Evolutionary conservation across 1,140 invertebrate species (phyloP), one percentile per base, ranked within the genome.

Genomic region (Pteromalus puparum): DNA sequence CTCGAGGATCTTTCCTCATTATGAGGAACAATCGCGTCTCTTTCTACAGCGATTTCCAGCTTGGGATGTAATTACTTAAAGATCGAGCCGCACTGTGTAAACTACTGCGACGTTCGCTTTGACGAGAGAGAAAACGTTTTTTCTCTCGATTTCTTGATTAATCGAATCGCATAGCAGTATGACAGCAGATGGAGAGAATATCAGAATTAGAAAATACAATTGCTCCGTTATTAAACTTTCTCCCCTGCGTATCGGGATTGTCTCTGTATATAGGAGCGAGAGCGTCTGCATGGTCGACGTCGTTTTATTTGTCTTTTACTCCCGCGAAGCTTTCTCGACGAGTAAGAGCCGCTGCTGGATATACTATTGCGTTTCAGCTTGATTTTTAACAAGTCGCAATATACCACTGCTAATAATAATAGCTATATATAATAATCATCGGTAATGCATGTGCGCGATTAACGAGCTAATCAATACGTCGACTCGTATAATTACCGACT

Each of bases 51-150:
- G 46, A 76, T 76, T 53, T 53, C 6, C 38, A 48, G 18, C 53
- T 61, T 6, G 24, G 48, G 28, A 65, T 65, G 76, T 78, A 78
- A 78, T 78, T 78, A 65, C 76, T 78, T 48, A 78, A 34, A 78
- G 76, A n/a, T n/a, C n/a, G n/a, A 78, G 48, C 21, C 24, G 61
- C 42, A 53, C 18, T 9, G 53, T 76, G 48, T 65, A n/a, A 78
- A 78, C 42, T 53, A 42, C 10, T 0, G 38, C 38, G 6, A 9
- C 30, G 30, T 34, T 34, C 30, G 30, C 30, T 34, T 34, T 34
- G 30, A 34, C 30, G 30, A 34, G 30, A 34, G 30, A n/a, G 30
- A 34, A 34, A 34, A 34, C n/a, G 30, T 34, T 34, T 5, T 34
- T 34, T 34, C 30, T 34, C 6, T n/a, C n/a, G n/a, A n/a, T 34